Conservation (phyloP, 2,888 invertebrate genomes). For the Sabatieria punctata region DNA sequence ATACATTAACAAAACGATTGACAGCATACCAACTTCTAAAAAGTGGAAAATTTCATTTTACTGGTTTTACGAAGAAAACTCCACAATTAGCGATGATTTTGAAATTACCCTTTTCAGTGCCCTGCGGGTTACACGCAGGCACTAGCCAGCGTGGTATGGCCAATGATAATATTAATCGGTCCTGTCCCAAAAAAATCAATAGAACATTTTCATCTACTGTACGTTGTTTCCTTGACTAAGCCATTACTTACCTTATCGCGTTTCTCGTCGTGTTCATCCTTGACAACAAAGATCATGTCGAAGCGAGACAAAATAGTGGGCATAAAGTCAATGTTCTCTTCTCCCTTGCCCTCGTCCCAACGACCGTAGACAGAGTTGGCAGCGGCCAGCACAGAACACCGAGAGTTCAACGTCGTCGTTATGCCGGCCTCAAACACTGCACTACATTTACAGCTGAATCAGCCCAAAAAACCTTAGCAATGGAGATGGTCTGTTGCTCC, state of each 20-base stretch:
- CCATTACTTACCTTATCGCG: constrained; percentile 63
- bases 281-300: constrained; percentile 98
- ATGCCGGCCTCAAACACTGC: constrained; percentile 60
- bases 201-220: too few relatives aligned
- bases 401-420: constrained; percentile 89
- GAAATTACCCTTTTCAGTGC: too few relatives aligned
- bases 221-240: too few relatives aligned
- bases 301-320: constrained; percentile 98
- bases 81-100: too few relatives aligned
- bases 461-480: constrained; percentile 76
- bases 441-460: neutral
- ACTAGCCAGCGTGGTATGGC: too few relatives aligned
- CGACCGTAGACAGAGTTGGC: constrained; percentile 95
- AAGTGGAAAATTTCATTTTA: too few relatives aligned
- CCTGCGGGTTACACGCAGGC: too few relatives aligned
- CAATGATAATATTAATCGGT: constrained; percentile 11
- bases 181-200: neutral
- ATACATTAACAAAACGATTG: too few relatives aligned
- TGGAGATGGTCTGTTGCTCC: constrained; percentile 99
- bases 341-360: constrained; percentile 96
- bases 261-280: constrained; percentile 76
- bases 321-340: constrained; percentile 97
- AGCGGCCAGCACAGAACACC: constrained; percentile 96
- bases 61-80: too few relatives aligned
- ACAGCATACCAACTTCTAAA: too few relatives aligned